These are phyloP conservation scores for Pandemis heparana DNA, from an alignment of 2,888 invertebrate species.

Conservation along the genomic window DNA sequence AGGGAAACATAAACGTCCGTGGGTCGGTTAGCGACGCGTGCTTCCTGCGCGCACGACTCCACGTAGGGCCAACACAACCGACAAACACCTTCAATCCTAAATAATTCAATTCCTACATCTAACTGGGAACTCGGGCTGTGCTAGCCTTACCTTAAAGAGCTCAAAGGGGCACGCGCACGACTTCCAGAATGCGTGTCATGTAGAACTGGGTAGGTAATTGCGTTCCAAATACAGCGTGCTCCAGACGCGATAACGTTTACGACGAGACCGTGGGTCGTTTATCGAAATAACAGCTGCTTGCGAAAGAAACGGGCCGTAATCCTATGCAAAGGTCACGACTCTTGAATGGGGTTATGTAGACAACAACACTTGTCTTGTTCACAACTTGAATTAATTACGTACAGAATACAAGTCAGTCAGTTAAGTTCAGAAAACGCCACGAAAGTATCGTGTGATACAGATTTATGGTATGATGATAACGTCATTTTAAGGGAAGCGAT, in stretches of 20 bases:
- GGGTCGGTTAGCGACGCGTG: constrained; percentile 68
- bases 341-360: constrained; percentile 31
- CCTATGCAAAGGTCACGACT: constrained; percentile 40
- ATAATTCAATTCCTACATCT: constrained; percentile 15
- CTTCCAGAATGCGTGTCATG: constrained; percentile 65
- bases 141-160: constrained; percentile 26
- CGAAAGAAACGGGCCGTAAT: constrained; percentile 37
- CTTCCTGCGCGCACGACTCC: constrained; percentile 69
- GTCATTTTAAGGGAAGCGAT: not conserved
- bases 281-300: constrained; percentile 38
- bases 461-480: not conserved
- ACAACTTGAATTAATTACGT: constrained; percentile 1
- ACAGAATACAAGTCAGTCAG: not conserved
- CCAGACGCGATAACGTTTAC: constrained; percentile 43
- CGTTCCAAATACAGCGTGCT: constrained; percentile 61
- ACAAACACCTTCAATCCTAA: not conserved
- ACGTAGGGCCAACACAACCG: constrained; percentile 26
- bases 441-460: not conserved
- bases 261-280: constrained; percentile 29
- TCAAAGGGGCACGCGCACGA: constrained; percentile 68
- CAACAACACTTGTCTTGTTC: not conserved
- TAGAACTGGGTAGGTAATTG: constrained; percentile 56
- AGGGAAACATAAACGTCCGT: constrained; percentile 54
- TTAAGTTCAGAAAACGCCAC: not conserved
- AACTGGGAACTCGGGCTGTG: constrained; percentile 4